Conservation (phyloP, 2,113 vertebrate genomes). For the Piaya cayana region DNA sequence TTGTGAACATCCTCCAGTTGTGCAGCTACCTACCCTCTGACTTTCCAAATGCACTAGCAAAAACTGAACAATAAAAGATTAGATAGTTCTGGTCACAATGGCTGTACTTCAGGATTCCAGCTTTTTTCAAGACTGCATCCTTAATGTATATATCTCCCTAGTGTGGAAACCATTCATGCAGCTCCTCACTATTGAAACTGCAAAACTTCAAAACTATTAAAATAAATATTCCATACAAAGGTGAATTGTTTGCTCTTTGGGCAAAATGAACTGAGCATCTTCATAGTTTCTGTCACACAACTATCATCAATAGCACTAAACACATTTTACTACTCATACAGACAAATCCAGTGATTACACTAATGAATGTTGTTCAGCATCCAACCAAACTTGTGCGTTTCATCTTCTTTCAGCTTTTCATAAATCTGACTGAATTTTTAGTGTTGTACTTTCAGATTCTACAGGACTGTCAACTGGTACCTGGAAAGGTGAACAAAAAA, state of each 20-base stretch:
- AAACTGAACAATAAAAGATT: neutral
- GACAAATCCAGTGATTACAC: neutral
- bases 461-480: conserved; percentile 74
- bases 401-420: conserved; percentile 18
- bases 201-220: neutral
- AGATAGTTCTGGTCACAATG: neutral
- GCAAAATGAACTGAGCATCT: conserved; percentile 19
- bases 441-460: conserved; percentile 55
- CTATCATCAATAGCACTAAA: neutral
- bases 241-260: neutral
- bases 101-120: neutral
- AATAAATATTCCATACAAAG: conserved; percentile 38
- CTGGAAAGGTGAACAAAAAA: conserved; percentile 13
- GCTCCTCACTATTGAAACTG: neutral
- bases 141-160: neutral
- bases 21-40: neutral
- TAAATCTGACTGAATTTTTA: conserved; percentile 57
- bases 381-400: neutral
- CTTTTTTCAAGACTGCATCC: neutral
- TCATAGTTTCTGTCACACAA: neutral
- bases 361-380: neutral
- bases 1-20: neutral
- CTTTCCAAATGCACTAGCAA: neutral
- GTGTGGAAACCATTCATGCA: neutral
- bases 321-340: neutral